phyloP scores from a whole-genome alignment of 1,140 invertebrate genomes.

The Phthorimaea operculella region DNA sequence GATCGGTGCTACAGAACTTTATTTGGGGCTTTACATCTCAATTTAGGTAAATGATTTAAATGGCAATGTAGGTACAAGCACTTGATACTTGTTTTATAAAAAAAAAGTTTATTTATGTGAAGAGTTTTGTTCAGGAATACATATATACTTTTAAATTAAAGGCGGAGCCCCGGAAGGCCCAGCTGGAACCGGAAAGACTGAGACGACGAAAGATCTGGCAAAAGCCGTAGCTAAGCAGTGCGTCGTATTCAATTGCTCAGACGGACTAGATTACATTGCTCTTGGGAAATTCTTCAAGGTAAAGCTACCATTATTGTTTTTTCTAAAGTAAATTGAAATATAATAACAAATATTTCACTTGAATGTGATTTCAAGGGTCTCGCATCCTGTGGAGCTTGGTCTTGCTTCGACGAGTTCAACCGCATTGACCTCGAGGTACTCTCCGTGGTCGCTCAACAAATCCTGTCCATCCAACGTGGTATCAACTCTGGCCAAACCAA shows the following conservation, averaged over 20 bases:
- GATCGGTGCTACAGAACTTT: conserved; percentile 94
- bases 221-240: conserved; percentile 97
- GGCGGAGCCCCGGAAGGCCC: conserved; percentile 95
- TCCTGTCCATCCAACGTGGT: conserved; percentile 80
- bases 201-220: conserved; percentile 96
- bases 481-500: conserved; percentile 81
- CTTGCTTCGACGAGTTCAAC: conserved; percentile 97
- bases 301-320: conserved; percentile 3
- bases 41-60: conserved; percentile 72
- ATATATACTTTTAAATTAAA: conserved; percentile 15
- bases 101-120: too few relatives aligned
- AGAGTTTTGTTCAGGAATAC: too few relatives aligned
- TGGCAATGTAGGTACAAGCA: too few relatives aligned
- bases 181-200: conserved; percentile 95
- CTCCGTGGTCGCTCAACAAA: conserved; percentile 94
- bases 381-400: conserved; percentile 95
- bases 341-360: background rate
- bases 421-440: conserved; percentile 87
- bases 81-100: too few relatives aligned
- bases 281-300: conserved; percentile 96
- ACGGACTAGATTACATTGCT: conserved; percentile 92
- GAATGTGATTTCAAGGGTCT: conserved; percentile 72
- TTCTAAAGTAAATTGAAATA: too few relatives aligned
- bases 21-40: conserved; percentile 90
- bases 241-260: conserved; percentile 96